Percentiles rank a stretch among this genome's conserved stretches.
Evolutionary conservation across 2,888 invertebrate species (phyloP).

Genomic region (Toxonevra muliebris): DNA sequence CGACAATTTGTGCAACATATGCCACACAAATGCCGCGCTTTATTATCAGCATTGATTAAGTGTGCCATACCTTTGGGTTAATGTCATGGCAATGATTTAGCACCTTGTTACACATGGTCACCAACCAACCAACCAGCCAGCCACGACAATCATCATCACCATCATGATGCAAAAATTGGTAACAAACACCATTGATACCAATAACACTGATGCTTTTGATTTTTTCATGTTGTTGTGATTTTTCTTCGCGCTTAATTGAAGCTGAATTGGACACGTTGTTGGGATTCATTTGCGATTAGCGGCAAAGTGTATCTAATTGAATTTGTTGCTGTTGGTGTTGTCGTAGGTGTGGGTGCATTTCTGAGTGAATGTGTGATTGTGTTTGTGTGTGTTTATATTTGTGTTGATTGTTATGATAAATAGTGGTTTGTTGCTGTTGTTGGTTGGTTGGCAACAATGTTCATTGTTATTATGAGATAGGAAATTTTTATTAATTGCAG

Average conservation of each 20-base stretch:
- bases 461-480: too few species aligned
- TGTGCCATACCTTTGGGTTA: constrained; percentile 63
- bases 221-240: constrained; percentile 15
- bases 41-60: constrained; percentile 57
- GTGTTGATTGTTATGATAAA: constrained; percentile 55
- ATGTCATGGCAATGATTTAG: constrained; percentile 63
- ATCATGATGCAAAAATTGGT: background rate
- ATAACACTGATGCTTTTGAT: too few species aligned
- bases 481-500: too few species aligned
- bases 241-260: constrained; percentile 43
- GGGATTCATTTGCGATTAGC: constrained; percentile 40
- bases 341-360: constrained; percentile 34
- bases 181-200: too few species aligned
- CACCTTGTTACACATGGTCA: constrained; percentile 56
- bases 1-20: constrained; percentile 18
- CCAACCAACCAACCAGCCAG: constrained; percentile 39
- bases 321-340: constrained; percentile 60
- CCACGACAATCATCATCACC: constrained; percentile 15
- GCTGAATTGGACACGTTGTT: constrained; percentile 43
- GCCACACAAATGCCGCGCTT: background rate
- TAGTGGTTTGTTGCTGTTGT: background rate
- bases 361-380: constrained; percentile 1
- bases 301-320: constrained; percentile 53
- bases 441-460: background rate
- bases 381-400: constrained; percentile 11